Evolutionary conservation across 2,797 vertebrate species (phyloP), one percentile per base, ranked within the genome.

Genomic region (Molossus alvarezi): DNA sequence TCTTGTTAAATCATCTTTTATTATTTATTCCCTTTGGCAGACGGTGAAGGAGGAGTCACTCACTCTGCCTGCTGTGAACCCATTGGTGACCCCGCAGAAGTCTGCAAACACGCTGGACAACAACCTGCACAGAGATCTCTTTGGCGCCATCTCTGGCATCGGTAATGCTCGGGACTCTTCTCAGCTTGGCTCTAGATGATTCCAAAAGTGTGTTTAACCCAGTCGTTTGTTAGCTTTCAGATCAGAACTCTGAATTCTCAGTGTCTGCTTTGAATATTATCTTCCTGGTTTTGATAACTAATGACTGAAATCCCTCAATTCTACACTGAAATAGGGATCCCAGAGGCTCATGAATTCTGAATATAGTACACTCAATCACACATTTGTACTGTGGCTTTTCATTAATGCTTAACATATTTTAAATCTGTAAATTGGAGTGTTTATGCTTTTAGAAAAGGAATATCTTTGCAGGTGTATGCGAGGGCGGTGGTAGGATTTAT

Each of bases 91-190:
- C 0, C 99, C 99, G 0, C 99, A 99, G 97, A 99, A 99, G 96
- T 98, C 99, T 8, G 99, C 98, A 86, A 99, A 98, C 92, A 98
- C 98, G 0, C 91, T 99, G 79, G 99, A 99, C 96, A 99, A 98
- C 95, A 99, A 98, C 95, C 99, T 99, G 64, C 99, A 99, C 97
- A 99, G 99, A 98, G 99, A 99, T 87, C 98, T 99, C 10, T 99
- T 99, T 93, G 99, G 99, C 9, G 99, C 99, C 95, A 99, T 99
- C 97, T 99, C 99, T 83, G 99, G 99, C 97, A 99, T 99, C 96
- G 99, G 99, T 99, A 98, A 98, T 10, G 41, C 37, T 53, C 15
- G 0, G 6, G 14, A 14, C 88, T 67, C 20, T 20, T 17, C 10
- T 6, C 5, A 12, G 3, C n/a, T 45, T 41, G 37, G 20, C 13